Evolutionary conservation across 1,140 invertebrate species (phyloP).

Genomic region (Whitmania pigra): DNA sequence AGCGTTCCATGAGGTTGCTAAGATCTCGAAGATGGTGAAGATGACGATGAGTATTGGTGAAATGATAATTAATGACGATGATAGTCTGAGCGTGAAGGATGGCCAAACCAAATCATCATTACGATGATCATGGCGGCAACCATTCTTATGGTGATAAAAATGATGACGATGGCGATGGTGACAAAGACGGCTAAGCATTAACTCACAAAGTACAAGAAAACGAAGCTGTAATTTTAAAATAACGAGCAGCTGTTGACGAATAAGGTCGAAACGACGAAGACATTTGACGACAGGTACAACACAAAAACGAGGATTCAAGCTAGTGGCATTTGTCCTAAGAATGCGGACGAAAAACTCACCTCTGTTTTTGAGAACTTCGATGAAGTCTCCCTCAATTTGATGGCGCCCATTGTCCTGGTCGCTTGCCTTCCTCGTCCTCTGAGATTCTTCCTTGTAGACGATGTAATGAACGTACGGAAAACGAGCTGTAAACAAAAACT

Average conservation of each 20-base stretch:
- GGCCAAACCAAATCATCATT: not conserved
- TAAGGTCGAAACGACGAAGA: too few species aligned
- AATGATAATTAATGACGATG: not conserved
- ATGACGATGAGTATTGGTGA: too few species aligned
- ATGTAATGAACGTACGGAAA: constrained; percentile 21
- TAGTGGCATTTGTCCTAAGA: too few species aligned
- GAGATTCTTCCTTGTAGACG: constrained; percentile 14
- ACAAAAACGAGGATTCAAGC: too few species aligned
- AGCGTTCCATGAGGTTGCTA: too few species aligned
- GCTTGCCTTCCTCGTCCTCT: not conserved
- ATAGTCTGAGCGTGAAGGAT: not conserved
- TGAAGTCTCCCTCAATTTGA: not conserved
- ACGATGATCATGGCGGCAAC: constrained; percentile 3
- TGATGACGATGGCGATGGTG: not conserved
- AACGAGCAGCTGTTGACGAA: too few species aligned
- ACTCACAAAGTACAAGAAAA: too few species aligned
- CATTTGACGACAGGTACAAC: too few species aligned
- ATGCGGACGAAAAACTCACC: not conserved
- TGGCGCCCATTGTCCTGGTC: too few species aligned
- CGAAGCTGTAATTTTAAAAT: too few species aligned
- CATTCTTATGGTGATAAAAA: not conserved
- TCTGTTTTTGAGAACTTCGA: constrained; percentile 12
- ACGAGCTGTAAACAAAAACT: constrained; percentile 15
- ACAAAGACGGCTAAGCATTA: not conserved
- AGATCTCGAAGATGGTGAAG: too few species aligned